Evolutionary conservation across 2,797 vertebrate species (phyloP).

Genomic region (Philypnodon macrostomus): DNA sequence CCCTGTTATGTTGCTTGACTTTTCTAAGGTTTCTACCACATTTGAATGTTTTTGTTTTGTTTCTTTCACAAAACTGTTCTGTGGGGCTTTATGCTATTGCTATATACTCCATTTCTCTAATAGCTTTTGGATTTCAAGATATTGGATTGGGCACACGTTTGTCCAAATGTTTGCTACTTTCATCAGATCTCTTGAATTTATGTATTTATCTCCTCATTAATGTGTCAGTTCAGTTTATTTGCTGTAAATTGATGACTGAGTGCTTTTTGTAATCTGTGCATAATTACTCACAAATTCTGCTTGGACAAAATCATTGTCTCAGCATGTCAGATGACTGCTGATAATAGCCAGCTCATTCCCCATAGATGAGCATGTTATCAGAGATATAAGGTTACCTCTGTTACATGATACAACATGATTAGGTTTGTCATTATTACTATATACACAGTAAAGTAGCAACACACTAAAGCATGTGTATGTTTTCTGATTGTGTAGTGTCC

Average conservation of each 20-base stretch:
- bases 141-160: background rate
- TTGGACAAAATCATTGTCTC: constrained; percentile 14
- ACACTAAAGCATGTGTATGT: background rate
- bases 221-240: constrained; percentile 36
- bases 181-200: constrained; percentile 33
- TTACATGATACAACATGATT: constrained; percentile 2
- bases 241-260: constrained; percentile 25
- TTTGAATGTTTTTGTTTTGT: too few relatives aligned
- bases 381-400: constrained; percentile 5
- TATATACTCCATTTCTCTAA: background rate
- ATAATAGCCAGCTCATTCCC: background rate
- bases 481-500: background rate
- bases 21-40: too few relatives aligned
- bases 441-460: too few relatives aligned
- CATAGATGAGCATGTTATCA: constrained; percentile 11
- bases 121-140: background rate
- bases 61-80: too few relatives aligned
- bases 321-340: constrained; percentile 26
- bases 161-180: constrained; percentile 35
- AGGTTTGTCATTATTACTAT: too few relatives aligned
- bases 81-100: background rate
- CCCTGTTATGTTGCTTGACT: background rate
- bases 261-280: constrained; percentile 29
- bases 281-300: constrained; percentile 34
- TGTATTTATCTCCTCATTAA: constrained; percentile 35